Evolutionary conservation across 2,113 vertebrate species (phyloP).

Genomic region (Cinclus cinclus): DNA sequence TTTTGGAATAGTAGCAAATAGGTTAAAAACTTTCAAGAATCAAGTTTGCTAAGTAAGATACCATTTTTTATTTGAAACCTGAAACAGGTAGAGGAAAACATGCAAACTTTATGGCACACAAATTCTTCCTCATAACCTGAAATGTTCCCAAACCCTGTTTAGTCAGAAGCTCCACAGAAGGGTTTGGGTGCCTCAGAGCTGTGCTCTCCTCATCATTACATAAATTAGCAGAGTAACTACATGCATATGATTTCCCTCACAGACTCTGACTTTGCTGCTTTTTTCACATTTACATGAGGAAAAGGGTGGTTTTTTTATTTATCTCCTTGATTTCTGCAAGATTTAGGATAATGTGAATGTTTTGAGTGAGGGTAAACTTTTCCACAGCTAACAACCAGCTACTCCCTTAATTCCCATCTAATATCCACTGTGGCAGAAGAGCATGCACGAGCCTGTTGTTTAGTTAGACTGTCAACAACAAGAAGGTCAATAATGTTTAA

Average conservation of each 20-base stretch:
- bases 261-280: background rate
- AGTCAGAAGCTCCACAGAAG: background rate
- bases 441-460: background rate
- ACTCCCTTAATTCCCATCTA: background rate
- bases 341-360: background rate
- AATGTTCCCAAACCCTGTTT: background rate
- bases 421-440: background rate
- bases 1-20: background rate
- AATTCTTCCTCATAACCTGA: background rate
- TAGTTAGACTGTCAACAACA: slow-evolving; percentile 19
- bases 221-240: background rate
- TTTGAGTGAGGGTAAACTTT: background rate
- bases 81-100: background rate
- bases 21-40: background rate
- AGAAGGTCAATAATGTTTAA: slow-evolving; percentile 35
- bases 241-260: background rate
- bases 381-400: background rate
- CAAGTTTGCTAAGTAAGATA: background rate
- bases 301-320: background rate
- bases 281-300: background rate
- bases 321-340: background rate
- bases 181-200: background rate
- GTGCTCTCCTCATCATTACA: background rate
- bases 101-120: background rate
- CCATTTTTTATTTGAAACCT: background rate